phyloP scores from a whole-genome alignment of 2,113 vertebrate species.

The Cephalopterus ornatus region DNA sequence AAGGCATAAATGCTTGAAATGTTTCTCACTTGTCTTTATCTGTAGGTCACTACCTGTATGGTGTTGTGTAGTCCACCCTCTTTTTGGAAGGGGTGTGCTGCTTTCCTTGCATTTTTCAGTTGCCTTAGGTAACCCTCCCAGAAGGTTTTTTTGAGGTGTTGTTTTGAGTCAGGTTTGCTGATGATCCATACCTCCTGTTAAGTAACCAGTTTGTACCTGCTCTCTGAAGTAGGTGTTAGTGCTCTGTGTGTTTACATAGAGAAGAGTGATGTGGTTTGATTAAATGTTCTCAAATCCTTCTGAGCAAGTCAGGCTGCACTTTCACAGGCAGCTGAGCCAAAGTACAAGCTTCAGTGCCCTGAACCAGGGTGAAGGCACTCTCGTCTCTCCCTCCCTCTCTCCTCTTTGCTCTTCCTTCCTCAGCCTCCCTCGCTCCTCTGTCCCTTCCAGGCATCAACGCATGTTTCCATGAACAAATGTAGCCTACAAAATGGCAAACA shows the following conservation, averaged over 20 bases:
- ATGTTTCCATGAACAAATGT: neutral
- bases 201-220: neutral
- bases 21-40: neutral
- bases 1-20: neutral
- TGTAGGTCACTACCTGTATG: neutral
- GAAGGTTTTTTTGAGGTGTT: neutral
- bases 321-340: neutral
- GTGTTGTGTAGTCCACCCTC: neutral
- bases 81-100: neutral
- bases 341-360: neutral
- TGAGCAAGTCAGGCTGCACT: neutral
- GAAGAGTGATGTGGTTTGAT: neutral
- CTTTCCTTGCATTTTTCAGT: neutral
- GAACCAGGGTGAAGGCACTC: accelerated
- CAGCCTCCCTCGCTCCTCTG: neutral
- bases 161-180: neutral
- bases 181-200: neutral
- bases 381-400: accelerated
- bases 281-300: neutral
- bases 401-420: neutral
- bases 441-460: neutral
- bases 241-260: neutral
- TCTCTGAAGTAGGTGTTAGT: neutral
- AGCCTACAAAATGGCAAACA: neutral
- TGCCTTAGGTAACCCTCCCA: neutral